Evolutionary conservation across 2,797 vertebrate species (phyloP).

Genomic region (Sebastes hopkinsi): DNA sequence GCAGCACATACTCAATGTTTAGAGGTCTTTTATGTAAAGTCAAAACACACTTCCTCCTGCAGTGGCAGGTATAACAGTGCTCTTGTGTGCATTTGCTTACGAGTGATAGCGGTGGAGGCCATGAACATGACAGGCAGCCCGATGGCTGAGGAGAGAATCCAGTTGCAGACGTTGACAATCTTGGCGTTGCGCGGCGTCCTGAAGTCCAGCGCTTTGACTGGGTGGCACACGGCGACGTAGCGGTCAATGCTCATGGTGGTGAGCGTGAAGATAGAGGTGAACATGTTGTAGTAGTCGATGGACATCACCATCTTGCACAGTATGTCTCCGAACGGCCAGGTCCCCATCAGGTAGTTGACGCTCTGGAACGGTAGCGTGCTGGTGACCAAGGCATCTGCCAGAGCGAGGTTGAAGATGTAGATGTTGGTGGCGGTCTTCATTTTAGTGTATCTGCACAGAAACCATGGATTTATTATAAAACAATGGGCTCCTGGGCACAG

Average conservation of each 20-base stretch:
- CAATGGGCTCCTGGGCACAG: accelerated
- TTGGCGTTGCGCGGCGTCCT: conserved; percentile 97
- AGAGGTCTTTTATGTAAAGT: not conserved
- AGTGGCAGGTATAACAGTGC: not conserved
- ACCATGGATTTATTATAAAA: not conserved
- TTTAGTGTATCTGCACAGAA: conserved; percentile 91
- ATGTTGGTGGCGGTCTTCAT: conserved; percentile 99
- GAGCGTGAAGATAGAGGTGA: conserved; percentile 98
- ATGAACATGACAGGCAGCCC: conserved; percentile 98
- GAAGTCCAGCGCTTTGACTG: conserved; percentile 97
- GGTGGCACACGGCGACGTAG: conserved; percentile 97
- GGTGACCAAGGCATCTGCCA: conserved; percentile 95
- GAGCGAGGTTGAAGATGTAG: conserved; percentile 98
- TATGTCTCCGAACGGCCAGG: conserved; percentile 95
- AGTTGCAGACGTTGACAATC: conserved; percentile 99
- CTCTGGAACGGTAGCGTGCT: conserved; percentile 98
- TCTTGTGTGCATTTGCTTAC: conserved; percentile 44
- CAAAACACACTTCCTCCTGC: not conserved
- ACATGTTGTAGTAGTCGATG: conserved; percentile 99
- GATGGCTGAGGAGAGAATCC: conserved; percentile 97
- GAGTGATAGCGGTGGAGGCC: conserved; percentile 86
- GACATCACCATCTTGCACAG: conserved; percentile 97
- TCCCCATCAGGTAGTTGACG: conserved; percentile 98
- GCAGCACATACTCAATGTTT: not conserved
- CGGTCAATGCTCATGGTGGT: conserved; percentile 99